Base-by-base conservation (phyloP, 2,113 vertebrate genomes). In the Psittacara wagleri region DNA sequence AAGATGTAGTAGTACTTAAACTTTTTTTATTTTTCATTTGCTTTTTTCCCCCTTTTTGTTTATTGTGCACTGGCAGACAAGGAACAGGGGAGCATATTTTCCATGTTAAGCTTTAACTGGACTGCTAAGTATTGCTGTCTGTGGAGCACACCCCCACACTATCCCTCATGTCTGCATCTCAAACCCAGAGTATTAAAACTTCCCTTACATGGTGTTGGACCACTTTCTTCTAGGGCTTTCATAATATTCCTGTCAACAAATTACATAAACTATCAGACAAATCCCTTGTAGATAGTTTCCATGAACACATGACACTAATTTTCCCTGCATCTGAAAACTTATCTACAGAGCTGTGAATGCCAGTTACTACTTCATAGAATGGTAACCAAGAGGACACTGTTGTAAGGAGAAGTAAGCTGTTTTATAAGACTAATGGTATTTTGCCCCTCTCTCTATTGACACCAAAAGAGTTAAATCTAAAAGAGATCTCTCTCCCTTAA, bases 151-250 rank as follows among this genome's bases (percentile, higher is more conserved):
- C 15, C 12, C 6, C 18, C 9, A 11, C 12, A 20, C 41, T 25
- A 37, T 13, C 4, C 7, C 1, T 11, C 5, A 33, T 7, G 20
- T 2, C 55, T 6, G 8, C 9, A 3, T 77, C 44, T 67, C 35
- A 63, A 92, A 49, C 35, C 10, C 68, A 80, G 22, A 86, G 44
- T 27, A 16, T 55, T 86, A 87, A 79, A 52, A 6, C 1, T 7
- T 76, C 33, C 23, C 9, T 80, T 0, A 1, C 22, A 25, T 73
- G 28, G 2, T 69, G 13, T 76, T 49, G 31, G 31, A 70, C 9
- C 2, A 24, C 27, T 61, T 72, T 69, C 27, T 83, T 73, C 29
- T 29, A 83, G 16, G 39, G 62, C 24, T 66, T 87, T 61, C 14
- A n/a, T 52, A 62, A 55, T 48, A 51, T 29, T 54, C 29, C 12